A percentile compares a stretch with the other conserved stretches of the same genome.
Conservation (phyloP, 2,888 invertebrate genomes). For the Lithophane semibrunnea region DNA sequence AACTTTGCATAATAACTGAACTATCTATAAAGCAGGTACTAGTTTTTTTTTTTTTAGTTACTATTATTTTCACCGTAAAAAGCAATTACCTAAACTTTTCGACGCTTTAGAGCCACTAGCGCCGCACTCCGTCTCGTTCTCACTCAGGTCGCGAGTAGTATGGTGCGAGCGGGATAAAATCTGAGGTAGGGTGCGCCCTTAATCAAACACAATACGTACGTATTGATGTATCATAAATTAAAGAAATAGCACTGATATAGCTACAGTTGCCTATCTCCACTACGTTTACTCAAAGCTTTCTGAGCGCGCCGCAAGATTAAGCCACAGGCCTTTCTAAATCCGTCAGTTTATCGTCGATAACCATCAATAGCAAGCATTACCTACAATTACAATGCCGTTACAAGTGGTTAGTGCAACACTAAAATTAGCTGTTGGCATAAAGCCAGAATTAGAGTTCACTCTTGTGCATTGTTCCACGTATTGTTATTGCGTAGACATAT, state of each 20-base stretch:
- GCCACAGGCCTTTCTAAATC: slow-evolving; percentile 18
- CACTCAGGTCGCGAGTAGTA: too few species aligned
- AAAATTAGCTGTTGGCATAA: slow-evolving; percentile 53
- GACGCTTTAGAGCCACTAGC: too few species aligned
- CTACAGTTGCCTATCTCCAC: background rate
- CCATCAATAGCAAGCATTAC: slow-evolving; percentile 14
- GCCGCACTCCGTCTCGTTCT: too few species aligned
- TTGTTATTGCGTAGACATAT: background rate
- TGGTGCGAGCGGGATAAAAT: too few species aligned
- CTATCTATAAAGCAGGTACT: too few species aligned
- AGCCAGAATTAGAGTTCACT: slow-evolving; percentile 38
- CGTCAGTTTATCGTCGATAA: slow-evolving; percentile 10
- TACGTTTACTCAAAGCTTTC: slow-evolving; percentile 1
- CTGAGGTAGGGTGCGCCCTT: too few species aligned
- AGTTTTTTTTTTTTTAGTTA: too few species aligned
- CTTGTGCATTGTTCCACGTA: slow-evolving; percentile 40
- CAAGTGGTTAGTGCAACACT: slow-evolving; percentile 29
- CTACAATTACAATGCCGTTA: slow-evolving; percentile 15
- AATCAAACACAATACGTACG: background rate
- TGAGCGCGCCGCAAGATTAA: slow-evolving; percentile 30
- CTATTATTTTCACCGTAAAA: too few species aligned
- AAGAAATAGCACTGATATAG: background rate
- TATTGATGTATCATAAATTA: background rate
- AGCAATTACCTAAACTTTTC: too few species aligned
- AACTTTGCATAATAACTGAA: too few species aligned